Percentiles rank a stretch among this genome's conserved stretches.
These are phyloP conservation scores for Nebria ingens DNA, from an alignment of 1,140 invertebrate species.

Conservation along the genomic window DNA sequence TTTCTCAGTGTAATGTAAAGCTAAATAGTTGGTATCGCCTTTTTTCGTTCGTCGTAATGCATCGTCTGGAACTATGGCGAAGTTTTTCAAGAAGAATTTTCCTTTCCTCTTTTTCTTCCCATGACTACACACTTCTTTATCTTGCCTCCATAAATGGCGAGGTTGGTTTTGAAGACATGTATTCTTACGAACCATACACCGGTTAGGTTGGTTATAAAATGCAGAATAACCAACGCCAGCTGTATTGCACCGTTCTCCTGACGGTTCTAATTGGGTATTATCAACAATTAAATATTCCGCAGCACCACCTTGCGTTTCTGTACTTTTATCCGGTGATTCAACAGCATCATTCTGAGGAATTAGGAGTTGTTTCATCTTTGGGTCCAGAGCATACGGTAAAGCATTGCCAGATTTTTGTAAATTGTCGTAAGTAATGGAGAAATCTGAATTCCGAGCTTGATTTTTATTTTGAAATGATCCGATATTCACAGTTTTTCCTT, in stretches of 20 bases:
- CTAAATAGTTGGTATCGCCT: constrained; percentile 30
- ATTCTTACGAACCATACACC: constrained; percentile 32
- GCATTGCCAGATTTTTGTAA: neutral
- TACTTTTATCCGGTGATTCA: constrained; percentile 22
- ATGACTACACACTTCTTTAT: constrained; percentile 27
- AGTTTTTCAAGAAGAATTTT: constrained; percentile 40
- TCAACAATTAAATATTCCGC: constrained; percentile 36
- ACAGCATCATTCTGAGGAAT: constrained; percentile 26
- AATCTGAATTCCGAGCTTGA: constrained; percentile 9
- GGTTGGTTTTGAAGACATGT: constrained; percentile 41
- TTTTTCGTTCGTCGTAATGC: constrained; percentile 22
- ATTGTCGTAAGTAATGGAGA: constrained; percentile 18
- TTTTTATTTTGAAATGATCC: constrained; percentile 21
- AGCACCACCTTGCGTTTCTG: constrained; percentile 29
- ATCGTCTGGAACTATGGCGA: constrained; percentile 32
- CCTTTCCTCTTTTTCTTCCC: constrained; percentile 31
- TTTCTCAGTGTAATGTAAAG: constrained; percentile 30
- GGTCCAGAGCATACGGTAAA: neutral
- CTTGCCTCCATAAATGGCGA: constrained; percentile 35
- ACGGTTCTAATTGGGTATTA: constrained; percentile 29
- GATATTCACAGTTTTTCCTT: constrained; percentile 20
- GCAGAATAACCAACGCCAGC: constrained; percentile 39
- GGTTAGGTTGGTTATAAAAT: constrained; percentile 37
- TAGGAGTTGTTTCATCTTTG: constrained; percentile 24
- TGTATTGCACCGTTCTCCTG: constrained; percentile 37